These are phyloP conservation scores for Aplodontia rufa DNA, from an alignment of 2,113 vertebrate genomes.

Conservation along the genomic window DNA sequence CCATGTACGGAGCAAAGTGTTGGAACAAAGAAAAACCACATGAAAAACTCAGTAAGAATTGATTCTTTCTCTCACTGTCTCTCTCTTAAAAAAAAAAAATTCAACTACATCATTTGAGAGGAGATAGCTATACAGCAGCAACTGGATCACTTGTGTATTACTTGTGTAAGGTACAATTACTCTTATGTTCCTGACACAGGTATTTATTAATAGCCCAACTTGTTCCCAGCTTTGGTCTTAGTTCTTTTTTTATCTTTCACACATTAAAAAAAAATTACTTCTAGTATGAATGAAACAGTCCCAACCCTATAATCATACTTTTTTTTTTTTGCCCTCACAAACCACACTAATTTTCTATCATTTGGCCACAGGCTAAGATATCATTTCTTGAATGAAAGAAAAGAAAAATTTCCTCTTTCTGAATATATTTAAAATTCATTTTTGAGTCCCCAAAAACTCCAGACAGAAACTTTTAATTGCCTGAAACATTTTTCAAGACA, in stretches of 20 bases:
- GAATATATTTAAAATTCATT: constrained; percentile 4
- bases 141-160: not conserved
- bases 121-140: not conserved
- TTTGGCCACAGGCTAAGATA: not conserved
- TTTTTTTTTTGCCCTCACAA: constrained; percentile 46
- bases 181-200: constrained; percentile 3
- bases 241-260: constrained; percentile 64
- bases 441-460: not conserved
- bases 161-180: not conserved
- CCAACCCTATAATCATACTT: constrained; percentile 56
- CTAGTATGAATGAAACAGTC: constrained; percentile 52
- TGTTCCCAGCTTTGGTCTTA: constrained; percentile 35
- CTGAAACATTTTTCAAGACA: not conserved
- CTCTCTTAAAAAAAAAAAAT: too few species aligned
- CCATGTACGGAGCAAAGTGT: too few species aligned
- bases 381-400: constrained; percentile 32
- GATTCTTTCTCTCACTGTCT: too few species aligned
- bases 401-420: constrained; percentile 2
- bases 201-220: constrained; percentile 62
- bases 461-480: not conserved
- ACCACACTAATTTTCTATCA: constrained; percentile 41
- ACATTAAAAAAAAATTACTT: constrained; percentile 35
- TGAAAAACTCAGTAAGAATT: too few species aligned
- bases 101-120: not conserved
- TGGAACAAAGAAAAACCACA: too few species aligned